These are phyloP conservation scores for Leptinotarsa haldemani DNA, from an alignment of 2,888 invertebrate species.

Conservation along the genomic window DNA sequence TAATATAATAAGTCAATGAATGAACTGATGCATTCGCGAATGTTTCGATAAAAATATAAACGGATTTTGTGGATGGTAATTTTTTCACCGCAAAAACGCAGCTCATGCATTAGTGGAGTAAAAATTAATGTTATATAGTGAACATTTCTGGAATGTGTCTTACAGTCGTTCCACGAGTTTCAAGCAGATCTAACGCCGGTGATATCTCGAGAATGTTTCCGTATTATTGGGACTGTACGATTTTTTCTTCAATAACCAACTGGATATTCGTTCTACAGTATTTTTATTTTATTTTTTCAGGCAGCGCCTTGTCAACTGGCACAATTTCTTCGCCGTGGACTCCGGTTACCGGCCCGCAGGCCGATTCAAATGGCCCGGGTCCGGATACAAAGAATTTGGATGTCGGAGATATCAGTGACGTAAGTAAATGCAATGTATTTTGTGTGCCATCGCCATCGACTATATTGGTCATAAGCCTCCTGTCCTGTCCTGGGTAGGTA, in stretches of 20 bases:
- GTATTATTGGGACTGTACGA: slow-evolving; percentile 13
- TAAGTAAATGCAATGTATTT: slow-evolving; percentile 64
- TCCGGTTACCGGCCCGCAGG: slow-evolving; percentile 87
- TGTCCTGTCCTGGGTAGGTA: too few relatives aligned
- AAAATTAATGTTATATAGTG: not conserved
- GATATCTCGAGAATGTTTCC: not conserved
- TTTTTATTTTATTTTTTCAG: slow-evolving; percentile 64
- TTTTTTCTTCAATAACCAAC: not conserved
- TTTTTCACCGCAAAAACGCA: slow-evolving; percentile 1
- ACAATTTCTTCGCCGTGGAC: slow-evolving; percentile 98
- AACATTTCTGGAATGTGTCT: not conserved
- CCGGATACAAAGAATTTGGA: slow-evolving; percentile 91
- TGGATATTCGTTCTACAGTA: not conserved
- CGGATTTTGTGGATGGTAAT: slow-evolving; percentile 10
- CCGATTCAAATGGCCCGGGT: slow-evolving; percentile 93
- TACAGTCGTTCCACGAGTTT: not conserved
- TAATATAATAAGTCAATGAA: not conserved
- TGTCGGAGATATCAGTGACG: slow-evolving; percentile 92
- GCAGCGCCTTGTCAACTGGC: slow-evolving; percentile 83
- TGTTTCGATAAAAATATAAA: not conserved
- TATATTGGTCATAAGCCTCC: too few relatives aligned
- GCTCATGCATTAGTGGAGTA: not conserved
- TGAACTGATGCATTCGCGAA: not conserved
- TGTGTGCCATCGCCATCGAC: too few relatives aligned
- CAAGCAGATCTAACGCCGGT: not conserved